phyloP scores from a whole-genome alignment of 2,888 invertebrate species.

The Onchidella celtica region DNA sequence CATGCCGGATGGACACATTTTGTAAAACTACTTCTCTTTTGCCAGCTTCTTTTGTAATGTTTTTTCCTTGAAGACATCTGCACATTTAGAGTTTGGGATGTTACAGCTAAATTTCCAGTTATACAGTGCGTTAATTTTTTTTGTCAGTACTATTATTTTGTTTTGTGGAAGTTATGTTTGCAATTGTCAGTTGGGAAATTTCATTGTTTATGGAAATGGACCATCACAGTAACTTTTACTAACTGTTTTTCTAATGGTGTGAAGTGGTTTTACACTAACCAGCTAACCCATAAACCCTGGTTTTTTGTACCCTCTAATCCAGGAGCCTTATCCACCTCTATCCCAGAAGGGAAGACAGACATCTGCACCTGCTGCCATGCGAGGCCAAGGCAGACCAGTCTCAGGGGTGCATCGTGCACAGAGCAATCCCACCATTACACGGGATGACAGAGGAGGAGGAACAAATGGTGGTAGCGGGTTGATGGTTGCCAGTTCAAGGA shows the following conservation, averaged over 20 bases:
- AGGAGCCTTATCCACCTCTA: slow-evolving; percentile 38
- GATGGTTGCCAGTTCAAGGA: slow-evolving; percentile 72
- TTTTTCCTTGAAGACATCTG: too few species aligned
- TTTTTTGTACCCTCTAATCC: background rate
- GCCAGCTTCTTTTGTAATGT: too few species aligned
- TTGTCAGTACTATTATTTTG: too few species aligned
- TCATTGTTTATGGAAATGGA: too few species aligned
- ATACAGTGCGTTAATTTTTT: too few species aligned
- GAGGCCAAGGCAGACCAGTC: slow-evolving; percentile 65
- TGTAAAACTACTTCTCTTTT: too few species aligned
- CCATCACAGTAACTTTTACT: too few species aligned
- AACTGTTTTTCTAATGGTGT: background rate
- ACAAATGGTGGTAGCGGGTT: slow-evolving; percentile 65
- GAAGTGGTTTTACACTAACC: background rate
- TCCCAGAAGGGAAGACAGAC: slow-evolving; percentile 67
- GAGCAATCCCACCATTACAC: slow-evolving; percentile 73
- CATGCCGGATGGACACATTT: too few species aligned
- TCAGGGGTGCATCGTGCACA: slow-evolving; percentile 68
- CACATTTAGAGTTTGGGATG: too few species aligned
- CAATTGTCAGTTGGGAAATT: too few species aligned
- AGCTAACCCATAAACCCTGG: background rate
- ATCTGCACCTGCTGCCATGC: slow-evolving; percentile 75
- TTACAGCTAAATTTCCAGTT: too few species aligned
- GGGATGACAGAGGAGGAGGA: slow-evolving; percentile 68
- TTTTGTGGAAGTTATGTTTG: too few species aligned